Conservation (phyloP, 1,140 invertebrate genomes). For the Trachymyrmex cornetzi region DNA sequence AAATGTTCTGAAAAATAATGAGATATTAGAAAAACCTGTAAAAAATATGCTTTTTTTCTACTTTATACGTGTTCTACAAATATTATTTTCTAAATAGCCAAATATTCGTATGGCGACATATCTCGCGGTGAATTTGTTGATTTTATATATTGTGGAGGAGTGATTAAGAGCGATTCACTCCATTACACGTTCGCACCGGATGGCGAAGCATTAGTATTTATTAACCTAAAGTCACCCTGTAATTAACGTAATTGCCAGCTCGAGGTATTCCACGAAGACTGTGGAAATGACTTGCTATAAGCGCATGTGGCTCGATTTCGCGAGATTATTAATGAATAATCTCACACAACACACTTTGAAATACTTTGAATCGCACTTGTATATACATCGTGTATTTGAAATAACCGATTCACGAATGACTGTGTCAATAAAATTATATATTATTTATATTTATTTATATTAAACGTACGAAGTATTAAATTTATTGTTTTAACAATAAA, state of each 20-base stretch:
- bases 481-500: not conserved
- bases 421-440: not conserved
- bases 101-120: not conserved
- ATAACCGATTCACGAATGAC: not conserved
- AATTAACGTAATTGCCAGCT: slow-evolving; percentile 79
- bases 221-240: slow-evolving; percentile 77
- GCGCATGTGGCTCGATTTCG: slow-evolving; percentile 22
- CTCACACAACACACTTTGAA: too few relatives aligned
- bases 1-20: not conserved
- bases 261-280: slow-evolving; percentile 73
- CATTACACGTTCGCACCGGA: slow-evolving; percentile 71
- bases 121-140: slow-evolving; percentile 6
- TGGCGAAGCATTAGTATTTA: slow-evolving; percentile 77
- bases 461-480: not conserved
- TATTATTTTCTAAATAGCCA: not conserved
- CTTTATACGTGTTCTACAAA: not conserved
- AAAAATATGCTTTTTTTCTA: not conserved
- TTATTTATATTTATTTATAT: not conserved
- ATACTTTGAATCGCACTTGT: not conserved
- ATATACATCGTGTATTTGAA: not conserved
- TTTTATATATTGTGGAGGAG: slow-evolving; percentile 1
- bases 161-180: slow-evolving; percentile 51
- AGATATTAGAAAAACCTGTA: not conserved
- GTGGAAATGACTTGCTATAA: slow-evolving; percentile 70
- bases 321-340: slow-evolving; percentile 50